phyloP scores from a whole-genome alignment of 2,888 invertebrate species.

The Zaprionus obscuricornis region DNA sequence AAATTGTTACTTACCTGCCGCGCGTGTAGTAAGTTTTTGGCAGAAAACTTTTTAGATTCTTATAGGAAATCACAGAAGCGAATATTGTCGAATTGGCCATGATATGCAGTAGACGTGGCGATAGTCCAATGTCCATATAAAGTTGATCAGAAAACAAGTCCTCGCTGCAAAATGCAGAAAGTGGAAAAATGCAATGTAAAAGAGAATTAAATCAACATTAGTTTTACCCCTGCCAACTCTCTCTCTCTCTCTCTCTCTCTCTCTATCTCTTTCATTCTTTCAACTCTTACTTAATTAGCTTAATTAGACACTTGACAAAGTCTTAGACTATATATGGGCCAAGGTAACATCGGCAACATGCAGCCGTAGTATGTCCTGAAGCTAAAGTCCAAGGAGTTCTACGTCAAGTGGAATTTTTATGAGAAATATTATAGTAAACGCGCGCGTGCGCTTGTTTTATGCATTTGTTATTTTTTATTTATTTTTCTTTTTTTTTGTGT shows the following conservation, averaged over 20 bases:
- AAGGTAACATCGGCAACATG: conserved; percentile 7
- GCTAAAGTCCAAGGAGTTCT: conserved; percentile 30
- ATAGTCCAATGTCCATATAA: conserved; percentile 82
- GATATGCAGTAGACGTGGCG: conserved; percentile 79
- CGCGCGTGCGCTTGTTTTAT: conserved; percentile 45
- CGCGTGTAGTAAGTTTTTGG: conserved; percentile 83
- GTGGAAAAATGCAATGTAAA: conserved; percentile 19
- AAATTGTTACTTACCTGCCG: conserved; percentile 79
- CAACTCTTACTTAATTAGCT: conserved; percentile 54
- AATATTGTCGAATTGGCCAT: conserved; percentile 83
- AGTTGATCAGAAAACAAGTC: conserved; percentile 83
- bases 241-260: no score
- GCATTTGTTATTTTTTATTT: conserved; percentile 38
- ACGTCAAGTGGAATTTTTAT: conserved; percentile 55
- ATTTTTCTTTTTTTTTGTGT: no score
- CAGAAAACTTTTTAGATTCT: conserved; percentile 83
- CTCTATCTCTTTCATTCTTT: no score
- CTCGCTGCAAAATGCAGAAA: conserved; percentile 68
- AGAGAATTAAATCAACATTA: conserved; percentile 26
- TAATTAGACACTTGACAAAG: conserved; percentile 63
- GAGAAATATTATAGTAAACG: conserved; percentile 45
- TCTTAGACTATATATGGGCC: conserved; percentile 1
- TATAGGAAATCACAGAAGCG: conserved; percentile 83
- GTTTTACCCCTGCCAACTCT: no score
- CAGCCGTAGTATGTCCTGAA: neutral